Base-by-base conservation (phyloP, 2,797 vertebrate species). In the Malurus splendens region DNA sequence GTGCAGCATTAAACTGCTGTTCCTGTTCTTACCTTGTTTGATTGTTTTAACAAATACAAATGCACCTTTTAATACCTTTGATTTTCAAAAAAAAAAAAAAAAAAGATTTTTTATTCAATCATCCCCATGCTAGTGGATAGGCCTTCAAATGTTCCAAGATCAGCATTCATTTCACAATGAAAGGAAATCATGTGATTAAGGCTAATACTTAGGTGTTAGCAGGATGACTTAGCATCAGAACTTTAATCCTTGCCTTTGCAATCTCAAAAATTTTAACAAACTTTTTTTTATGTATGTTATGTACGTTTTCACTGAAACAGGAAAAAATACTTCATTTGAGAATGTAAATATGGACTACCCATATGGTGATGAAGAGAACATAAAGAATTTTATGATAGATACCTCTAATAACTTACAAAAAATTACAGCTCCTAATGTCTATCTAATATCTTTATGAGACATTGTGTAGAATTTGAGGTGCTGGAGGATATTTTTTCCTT, bases 1-100 rank as follows among this genome's bases (percentile, higher is more conserved):
- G 28, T 77, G 44, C 65, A 74, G 15, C 25, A 50, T 80, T 64
- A 47, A 61, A 64, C 25, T 83, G 28, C 36, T 74, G 4, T 59
- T 76, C 12, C 52, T 60, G 18, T 79, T 78, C 52, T 60, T 72
- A 65, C 33, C 13, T 72, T 74, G 28, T 77, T 60, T 61, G 45
- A 47, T 33, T 68, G 39, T n/a, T 65, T 87, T 86, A 67, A 25
- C 54, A 74, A 82, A 41, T 82, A 80, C 7, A 47, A 82, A 10
- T 7, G 6, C 18, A 57, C 8, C 4, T 87, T 85, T 85, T 44
- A 82, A 44, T 71, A 77, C 23, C 7, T 89, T 73, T 62, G 33
- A 45, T 88, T 88, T 89, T 59, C 19, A 64, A 59, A 79, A 93
- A 36, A 36, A 9, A 33, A 36, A 5, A n/a, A 33, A 32, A 5